Base-by-base conservation (phyloP, 2,113 vertebrate species). In the Chloebia gouldiae region DNA sequence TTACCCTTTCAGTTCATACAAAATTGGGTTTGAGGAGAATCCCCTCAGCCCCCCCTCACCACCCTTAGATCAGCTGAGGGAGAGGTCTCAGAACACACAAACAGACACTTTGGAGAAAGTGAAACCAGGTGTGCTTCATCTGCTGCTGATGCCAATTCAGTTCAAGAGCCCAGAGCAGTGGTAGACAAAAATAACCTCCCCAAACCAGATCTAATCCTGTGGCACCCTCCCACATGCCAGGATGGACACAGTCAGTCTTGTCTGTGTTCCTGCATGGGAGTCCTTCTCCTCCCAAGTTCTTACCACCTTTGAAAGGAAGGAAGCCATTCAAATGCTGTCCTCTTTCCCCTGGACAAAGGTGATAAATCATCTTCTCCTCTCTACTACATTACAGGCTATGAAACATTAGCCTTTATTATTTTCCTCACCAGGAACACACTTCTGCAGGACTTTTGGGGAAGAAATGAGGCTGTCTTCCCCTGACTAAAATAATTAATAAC, bases 21-120 rank as follows among this genome's bases (percentile, higher is more conserved):
- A 25, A n/a, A 22, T 1, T 47, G 45, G 25, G 8, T 37, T 90
- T 78, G 30, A 72, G 40, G 13, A 60, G 44, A 77, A 77, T 25
- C 9, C 31, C n/a, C 18, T 17, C 27, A 82, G 13, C 11, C 10
- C 30, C 21, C 21, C 3, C 15, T 79, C 35, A 33, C 3, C 24
- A 54, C 45, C 6, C 24, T 25, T 35, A 35, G 9, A 19, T 40
- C 11, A 24, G 13, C 11, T 0, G 0, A 47, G 24, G 14, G 33
- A 45, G 7, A 63, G 13, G 51, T 23, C 49, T 45, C 40, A n/a
- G 35, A 75, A 33, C 7, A 27, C 20, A 42, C 1, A 4, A 68
- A n/a, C 2, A n/a, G 24, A 65, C 23, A 39, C 37, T 66, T 23
- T 77, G 49, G 21, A 56, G 24, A 14, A 60, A 30, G 14, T 44